Evolutionary conservation across 2,888 invertebrate species (phyloP).

Genomic region (Scaptomyza tumidula): DNA sequence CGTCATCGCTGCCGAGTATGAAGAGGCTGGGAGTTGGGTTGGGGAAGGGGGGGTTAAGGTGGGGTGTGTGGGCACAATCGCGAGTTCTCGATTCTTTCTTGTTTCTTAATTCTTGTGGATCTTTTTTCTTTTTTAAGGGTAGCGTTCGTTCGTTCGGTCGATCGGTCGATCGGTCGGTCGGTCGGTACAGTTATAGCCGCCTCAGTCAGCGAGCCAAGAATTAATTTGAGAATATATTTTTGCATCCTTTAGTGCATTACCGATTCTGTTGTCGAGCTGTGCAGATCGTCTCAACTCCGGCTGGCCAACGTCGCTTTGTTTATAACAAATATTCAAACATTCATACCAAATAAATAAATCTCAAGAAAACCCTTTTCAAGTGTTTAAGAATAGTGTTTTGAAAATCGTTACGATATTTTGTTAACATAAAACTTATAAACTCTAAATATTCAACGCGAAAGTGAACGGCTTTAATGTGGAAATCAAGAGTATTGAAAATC

Average conservation of each 20-base stretch:
- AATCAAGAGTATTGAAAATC: not conserved
- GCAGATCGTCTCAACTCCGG: conserved; percentile 77
- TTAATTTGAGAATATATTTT: conserved; percentile 83
- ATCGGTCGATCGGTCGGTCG: conserved; percentile 35
- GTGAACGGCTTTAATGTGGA: conserved; percentile 38
- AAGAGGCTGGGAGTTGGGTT: not conserved
- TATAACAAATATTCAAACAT: conserved; percentile 36
- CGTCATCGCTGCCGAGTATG: conserved; percentile 14
- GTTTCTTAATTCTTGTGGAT: conserved; percentile 34
- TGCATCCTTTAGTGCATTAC: conserved; percentile 85
- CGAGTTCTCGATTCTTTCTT: conserved; percentile 27
- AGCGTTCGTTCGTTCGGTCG: conserved; percentile 22
- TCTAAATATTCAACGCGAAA: conserved; percentile 29
- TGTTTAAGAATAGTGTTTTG: conserved; percentile 15
- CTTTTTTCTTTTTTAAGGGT: conserved; percentile 17
- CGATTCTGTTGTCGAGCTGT: conserved; percentile 84
- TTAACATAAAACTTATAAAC: not conserved
- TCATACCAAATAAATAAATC: not conserved
- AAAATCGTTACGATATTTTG: conserved; percentile 1
- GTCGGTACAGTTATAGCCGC: conserved; percentile 60
- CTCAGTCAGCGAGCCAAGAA: conserved; percentile 48
- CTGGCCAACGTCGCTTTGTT: conserved; percentile 56
- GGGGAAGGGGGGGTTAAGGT: conserved; percentile 1
- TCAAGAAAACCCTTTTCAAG: conserved; percentile 12
- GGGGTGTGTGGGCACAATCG: conserved; percentile 8